Evolutionary conservation across 2,113 vertebrate genomes (phyloP), one percentile per base, ranked within the genome.

Genomic region (Seriola rivoliana): DNA sequence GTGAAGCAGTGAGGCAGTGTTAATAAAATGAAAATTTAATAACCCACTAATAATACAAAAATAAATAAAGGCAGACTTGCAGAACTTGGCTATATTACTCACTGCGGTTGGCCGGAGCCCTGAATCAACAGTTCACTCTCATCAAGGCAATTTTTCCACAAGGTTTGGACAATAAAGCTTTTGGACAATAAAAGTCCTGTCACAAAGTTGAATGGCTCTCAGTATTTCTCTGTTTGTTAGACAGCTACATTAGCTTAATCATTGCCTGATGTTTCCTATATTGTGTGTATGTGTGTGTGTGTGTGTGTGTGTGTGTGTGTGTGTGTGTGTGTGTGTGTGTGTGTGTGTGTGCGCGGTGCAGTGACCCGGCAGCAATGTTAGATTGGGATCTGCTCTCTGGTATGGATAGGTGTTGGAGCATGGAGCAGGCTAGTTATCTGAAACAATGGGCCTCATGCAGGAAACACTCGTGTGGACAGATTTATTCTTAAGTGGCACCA

Each of bases 61-160:
- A 89, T 87, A 92, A 92, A 92, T 85, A 80, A 80, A 89, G 85
- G 36, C 86, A 36, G 85, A 65, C 87, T 83, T 36, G 60, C n/a
- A 77, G 34, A 62, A 75, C 75, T 90, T 91, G 89, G 90, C 89
- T 59, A 29, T n/a, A 25, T 50, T 40, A 34, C 79, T 57, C 52
- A 12, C n/a, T 85, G 76, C 17, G 57, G 55, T 55, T 93, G 92
- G 92, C 91, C 68, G 8, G 29, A 79, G 63, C 85, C 91, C 92
- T 70, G 89, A 87, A 91, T 86, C 91, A 94, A 94, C 92, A 92
- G 73, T 85, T 81, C n/a, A 52, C 84, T 90, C 88, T 82, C 91
- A 88, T 84, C 82, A 77, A 71, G 76, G 73, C 78, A 25, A 55
- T 89, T 88, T 91, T 87, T 90, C 85, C 80, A 83, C 76, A 77